Evolutionary conservation across 2,113 vertebrate species (phyloP).

Genomic region (Leptosomus discolor): DNA sequence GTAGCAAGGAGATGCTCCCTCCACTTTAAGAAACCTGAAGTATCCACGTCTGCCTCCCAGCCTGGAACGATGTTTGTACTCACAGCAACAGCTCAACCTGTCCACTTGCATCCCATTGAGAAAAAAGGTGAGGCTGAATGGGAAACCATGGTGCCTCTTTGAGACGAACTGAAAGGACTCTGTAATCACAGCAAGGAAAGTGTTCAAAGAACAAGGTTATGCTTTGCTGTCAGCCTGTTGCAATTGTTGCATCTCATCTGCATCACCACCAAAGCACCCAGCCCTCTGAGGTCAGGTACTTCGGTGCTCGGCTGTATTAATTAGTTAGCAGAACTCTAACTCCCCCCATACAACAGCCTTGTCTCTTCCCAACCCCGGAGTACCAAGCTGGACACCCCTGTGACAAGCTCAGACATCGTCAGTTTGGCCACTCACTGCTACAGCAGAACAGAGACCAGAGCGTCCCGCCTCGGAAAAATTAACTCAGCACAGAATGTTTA

Average conservation of each 20-base stretch:
- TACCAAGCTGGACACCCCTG: background rate
- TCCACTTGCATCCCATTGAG: constrained; percentile 89
- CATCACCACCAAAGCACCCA: background rate
- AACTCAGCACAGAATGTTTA: background rate
- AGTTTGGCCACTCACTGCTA: background rate
- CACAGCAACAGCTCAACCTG: constrained; percentile 95
- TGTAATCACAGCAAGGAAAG: constrained; percentile 55
- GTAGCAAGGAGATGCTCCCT: constrained; percentile 91
- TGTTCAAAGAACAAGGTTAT: background rate
- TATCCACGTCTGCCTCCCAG: constrained; percentile 82
- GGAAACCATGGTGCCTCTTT: constrained; percentile 87
- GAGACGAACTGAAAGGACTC: constrained; percentile 90
- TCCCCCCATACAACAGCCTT: background rate
- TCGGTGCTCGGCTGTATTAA: background rate
- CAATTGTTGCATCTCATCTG: background rate
- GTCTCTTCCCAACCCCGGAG: background rate
- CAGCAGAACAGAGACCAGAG: background rate
- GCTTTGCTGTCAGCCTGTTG: background rate
- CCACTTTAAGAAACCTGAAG: constrained; percentile 82
- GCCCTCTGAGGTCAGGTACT: background rate
- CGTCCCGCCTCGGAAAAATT: background rate
- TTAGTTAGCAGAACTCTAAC: background rate
- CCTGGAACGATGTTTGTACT: constrained; percentile 84
- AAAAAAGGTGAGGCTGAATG: constrained; percentile 95
- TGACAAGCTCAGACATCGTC: background rate